These are phyloP conservation scores for Fregata magnificens DNA, from an alignment of 2,113 vertebrate genomes.

Conservation along the genomic window DNA sequence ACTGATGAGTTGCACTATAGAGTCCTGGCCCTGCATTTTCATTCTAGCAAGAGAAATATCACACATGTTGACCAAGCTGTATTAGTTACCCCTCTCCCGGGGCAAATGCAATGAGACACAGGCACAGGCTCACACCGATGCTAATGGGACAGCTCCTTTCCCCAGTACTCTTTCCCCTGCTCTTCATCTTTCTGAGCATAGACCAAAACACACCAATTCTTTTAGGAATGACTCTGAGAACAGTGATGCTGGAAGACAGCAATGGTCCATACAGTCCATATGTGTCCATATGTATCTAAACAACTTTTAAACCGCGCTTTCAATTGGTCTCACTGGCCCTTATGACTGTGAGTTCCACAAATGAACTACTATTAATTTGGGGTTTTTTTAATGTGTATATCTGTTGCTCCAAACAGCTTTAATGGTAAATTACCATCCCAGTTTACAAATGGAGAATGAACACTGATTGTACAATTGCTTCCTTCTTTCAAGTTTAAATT, in stretches of 20 bases:
- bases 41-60: slow-evolving; percentile 63
- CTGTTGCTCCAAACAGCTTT: not conserved
- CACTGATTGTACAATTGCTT: not conserved
- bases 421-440: not conserved
- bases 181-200: not conserved
- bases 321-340: not conserved
- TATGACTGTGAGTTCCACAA: not conserved
- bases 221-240: not conserved
- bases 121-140: not conserved
- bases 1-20: slow-evolving; percentile 42
- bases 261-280: not conserved
- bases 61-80: not conserved
- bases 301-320: not conserved
- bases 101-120: not conserved
- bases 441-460: not conserved
- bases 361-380: not conserved
- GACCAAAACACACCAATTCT: not conserved
- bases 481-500: not conserved
- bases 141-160: not conserved
- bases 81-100: not conserved
- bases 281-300: not conserved
- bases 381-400: not conserved
- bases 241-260: not conserved
- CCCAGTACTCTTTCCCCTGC: not conserved
- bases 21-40: slow-evolving; percentile 77